These are phyloP conservation scores for Hiodon tergisus DNA, from an alignment of 2,113 vertebrate species.

Conservation along the genomic window DNA sequence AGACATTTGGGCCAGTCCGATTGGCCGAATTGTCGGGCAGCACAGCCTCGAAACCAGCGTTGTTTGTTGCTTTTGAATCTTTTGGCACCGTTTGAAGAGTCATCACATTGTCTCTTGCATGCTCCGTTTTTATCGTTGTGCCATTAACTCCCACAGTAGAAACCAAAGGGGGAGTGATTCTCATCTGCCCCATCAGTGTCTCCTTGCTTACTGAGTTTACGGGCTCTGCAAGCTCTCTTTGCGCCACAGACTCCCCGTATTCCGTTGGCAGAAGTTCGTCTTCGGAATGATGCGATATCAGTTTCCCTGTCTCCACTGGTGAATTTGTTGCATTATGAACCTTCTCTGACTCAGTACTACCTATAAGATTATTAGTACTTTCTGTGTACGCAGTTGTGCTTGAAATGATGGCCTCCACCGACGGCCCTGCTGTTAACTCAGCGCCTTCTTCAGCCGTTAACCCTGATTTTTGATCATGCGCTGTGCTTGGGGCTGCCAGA, in stretches of 20 bases:
- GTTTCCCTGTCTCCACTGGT: not conserved
- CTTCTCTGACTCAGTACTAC: not conserved
- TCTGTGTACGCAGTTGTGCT: not conserved
- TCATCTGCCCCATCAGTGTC: not conserved
- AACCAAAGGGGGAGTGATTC: not conserved
- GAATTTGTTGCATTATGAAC: not conserved
- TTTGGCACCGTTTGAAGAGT: not conserved
- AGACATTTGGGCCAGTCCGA: not conserved
- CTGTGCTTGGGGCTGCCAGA: not conserved
- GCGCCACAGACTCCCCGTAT: not conserved
- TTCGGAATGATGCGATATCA: not conserved
- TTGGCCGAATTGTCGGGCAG: not conserved
- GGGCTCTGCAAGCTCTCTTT: not conserved
- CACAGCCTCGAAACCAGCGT: not conserved
- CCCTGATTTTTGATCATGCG: not conserved
- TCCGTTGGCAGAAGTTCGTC: not conserved
- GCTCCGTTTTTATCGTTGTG: not conserved
- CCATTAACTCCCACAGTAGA: not conserved
- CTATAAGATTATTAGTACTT: not conserved
- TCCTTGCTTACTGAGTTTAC: not conserved
- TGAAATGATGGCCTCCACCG: conserved; percentile 2
- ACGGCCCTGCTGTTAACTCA: not conserved
- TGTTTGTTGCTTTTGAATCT: not conserved
- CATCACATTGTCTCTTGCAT: not conserved
- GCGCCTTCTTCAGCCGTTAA: not conserved